Percentiles rank a stretch among this genome's conserved stretches.
phyloP scores from a whole-genome alignment of 2,888 invertebrate species.

The Agrotis segetum region DNA sequence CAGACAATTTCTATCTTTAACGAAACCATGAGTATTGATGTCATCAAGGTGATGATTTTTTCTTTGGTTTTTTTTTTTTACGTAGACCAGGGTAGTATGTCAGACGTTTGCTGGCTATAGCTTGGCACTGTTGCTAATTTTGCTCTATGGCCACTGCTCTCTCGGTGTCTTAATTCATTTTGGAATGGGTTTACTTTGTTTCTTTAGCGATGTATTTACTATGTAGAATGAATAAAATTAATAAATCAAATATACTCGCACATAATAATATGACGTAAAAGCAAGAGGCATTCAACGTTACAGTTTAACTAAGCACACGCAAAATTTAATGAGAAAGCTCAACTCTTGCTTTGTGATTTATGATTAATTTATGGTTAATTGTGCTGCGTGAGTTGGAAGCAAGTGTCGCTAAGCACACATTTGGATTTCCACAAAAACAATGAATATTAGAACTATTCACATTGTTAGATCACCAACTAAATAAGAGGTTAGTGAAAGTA shows the following conservation, averaged over 20 bases:
- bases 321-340: conserved; percentile 52
- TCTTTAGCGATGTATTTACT: background rate
- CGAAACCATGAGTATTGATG: no score
- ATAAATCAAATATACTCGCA: background rate
- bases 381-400: conserved; percentile 40
- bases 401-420: conserved; percentile 32
- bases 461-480: background rate
- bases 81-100: background rate
- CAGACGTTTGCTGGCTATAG: background rate
- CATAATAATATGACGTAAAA: conserved; percentile 1
- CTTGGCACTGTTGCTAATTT: conserved; percentile 5
- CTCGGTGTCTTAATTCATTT: conserved; percentile 9
- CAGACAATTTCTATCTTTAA: background rate
- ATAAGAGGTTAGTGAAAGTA: conserved; percentile 2
- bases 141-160: conserved; percentile 1
- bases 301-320: conserved; percentile 36
- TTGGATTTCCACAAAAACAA: conserved; percentile 21
- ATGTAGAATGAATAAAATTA: background rate
- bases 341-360: conserved; percentile 50
- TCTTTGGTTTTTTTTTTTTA: no score
- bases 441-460: background rate
- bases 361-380: conserved; percentile 60
- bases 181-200: background rate
- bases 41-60: no score
- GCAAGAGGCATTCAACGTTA: conserved; percentile 29